phyloP scores from a whole-genome alignment of 2,888 invertebrate genomes.

The Lumbricus terrestris region DNA sequence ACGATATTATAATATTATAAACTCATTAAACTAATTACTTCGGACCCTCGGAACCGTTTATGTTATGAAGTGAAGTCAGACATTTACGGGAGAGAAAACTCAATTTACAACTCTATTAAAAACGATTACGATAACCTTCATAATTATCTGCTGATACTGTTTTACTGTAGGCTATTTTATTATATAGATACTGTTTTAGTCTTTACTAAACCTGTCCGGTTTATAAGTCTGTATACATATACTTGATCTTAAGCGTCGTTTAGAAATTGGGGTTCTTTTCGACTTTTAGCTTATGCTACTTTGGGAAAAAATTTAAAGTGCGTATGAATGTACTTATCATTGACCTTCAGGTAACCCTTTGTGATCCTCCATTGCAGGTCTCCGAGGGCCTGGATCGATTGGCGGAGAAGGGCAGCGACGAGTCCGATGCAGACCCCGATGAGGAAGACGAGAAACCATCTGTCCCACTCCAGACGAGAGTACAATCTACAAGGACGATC shows the following conservation, averaged over 20 bases:
- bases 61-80: background rate
- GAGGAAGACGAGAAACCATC: constrained; percentile 39
- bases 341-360: constrained; percentile 32
- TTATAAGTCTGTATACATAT: no score
- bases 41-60: background rate
- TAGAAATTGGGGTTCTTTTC: no score
- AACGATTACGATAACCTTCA: no score
- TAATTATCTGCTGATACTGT: no score
- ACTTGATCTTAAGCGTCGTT: no score
- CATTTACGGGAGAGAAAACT: background rate
- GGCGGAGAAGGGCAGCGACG: constrained; percentile 37
- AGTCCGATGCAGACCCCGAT: constrained; percentile 38
- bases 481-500: constrained; percentile 15
- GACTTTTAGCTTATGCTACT: no score
- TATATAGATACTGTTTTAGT: no score
- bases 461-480: constrained; percentile 34
- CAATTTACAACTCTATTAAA: background rate
- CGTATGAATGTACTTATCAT: background rate
- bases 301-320: no score
- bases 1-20: background rate
- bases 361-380: constrained; percentile 36
- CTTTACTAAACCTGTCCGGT: no score
- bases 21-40: no score
- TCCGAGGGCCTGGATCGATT: constrained; percentile 34
- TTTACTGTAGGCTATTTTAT: no score